Base-by-base conservation (phyloP, 2,113 vertebrate species). In the Bos javanicus region DNA sequence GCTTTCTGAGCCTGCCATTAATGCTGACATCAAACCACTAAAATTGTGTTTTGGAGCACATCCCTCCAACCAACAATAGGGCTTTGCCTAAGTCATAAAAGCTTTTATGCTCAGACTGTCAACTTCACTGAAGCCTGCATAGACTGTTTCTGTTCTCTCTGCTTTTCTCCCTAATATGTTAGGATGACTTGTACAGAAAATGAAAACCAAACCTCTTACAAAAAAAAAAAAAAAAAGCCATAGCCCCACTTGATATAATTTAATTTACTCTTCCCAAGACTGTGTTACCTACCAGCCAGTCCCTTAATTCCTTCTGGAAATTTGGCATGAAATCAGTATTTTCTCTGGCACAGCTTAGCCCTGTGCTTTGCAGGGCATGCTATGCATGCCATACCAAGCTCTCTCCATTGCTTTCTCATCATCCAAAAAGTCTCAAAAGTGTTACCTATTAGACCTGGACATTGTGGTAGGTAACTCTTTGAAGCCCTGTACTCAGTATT, bases 1-100 rank as follows among this genome's bases (percentile, higher is more conserved):
- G 67, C 86, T 97, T 97, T 95, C 87, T 96, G 91, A 36, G 91
- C 97, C 80, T 91, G 83, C 56, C 86, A n/a, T 88, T 80, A 76
- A 67, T 54, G 28, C 64, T 93, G 67, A 93, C 82, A 87, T 78
- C 60, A 93, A 90, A 88, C 33, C 57, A 48, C 56, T 84, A 80
- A 78, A 85, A 94, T 39, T n/a, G 56, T 46, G 81, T 88, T 85
- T 96, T 93, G 67, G 92, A 96, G 36, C 54, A 88, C 23, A 91
- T 76, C 21, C 33, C 52, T 96, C 60, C 16, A 83, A 54, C 28
- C 33, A 86, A 86, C 28, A 86, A 56, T 86, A 91, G 62, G 46
- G 74, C 84, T 64, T 10, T 64, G 46, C 36, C 78, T 30, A 64
- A 50, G 25, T 90, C 78, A 50, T 97, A 86, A 96, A 97, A 97